These are phyloP conservation scores for Calameuta idolon DNA, from an alignment of 2,888 invertebrate species.

Conservation along the genomic window DNA sequence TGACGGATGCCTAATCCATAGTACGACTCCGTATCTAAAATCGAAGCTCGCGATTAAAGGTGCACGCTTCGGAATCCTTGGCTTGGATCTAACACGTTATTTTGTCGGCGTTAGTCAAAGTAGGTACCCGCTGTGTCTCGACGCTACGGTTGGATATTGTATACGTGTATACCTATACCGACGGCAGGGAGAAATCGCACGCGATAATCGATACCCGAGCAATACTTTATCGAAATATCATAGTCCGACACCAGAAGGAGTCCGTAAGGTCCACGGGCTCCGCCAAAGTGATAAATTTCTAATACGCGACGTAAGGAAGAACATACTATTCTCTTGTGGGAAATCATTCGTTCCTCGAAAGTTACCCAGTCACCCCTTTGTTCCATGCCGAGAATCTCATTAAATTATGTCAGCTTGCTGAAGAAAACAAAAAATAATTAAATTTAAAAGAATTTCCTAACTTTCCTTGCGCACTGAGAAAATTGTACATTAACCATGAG, in stretches of 20 bases:
- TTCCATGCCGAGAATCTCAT: background rate
- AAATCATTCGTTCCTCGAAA: background rate
- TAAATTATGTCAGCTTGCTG: background rate
- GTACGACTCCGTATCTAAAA: background rate
- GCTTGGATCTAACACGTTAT: background rate
- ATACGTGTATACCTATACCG: background rate
- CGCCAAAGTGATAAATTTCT: slow-evolving; percentile 23
- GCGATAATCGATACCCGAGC: slow-evolving; percentile 54
- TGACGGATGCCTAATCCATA: background rate
- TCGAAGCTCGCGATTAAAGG: background rate
- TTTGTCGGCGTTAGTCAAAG: background rate
- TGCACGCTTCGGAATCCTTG: background rate
- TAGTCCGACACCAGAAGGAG: background rate
- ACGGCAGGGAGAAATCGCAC: slow-evolving; percentile 46
- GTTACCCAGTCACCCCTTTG: background rate
- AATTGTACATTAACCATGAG: background rate
- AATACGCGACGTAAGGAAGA: background rate
- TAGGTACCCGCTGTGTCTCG: background rate
- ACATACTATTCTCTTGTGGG: background rate
- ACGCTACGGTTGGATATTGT: background rate
- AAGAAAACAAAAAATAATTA: background rate
- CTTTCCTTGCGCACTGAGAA: background rate
- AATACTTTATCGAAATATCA: slow-evolving; percentile 53
- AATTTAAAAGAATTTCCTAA: background rate
- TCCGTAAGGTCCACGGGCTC: slow-evolving; percentile 9